phyloP scores from a whole-genome alignment of 2,113 vertebrate species.

The Ictidomys tridecemlineatus region DNA sequence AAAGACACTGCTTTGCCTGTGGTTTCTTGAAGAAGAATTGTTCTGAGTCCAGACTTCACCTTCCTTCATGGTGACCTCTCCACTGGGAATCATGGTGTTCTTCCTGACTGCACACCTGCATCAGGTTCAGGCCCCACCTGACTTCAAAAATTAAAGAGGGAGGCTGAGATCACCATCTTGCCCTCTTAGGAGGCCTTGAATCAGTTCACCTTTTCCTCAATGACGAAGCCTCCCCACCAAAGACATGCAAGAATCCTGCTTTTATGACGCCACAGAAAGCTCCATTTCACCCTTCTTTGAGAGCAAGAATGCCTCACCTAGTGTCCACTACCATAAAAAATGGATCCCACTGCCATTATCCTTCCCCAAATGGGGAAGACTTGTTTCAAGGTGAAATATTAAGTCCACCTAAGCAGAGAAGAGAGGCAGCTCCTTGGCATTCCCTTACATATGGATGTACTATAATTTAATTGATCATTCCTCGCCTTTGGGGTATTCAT shows the following conservation, averaged over 20 bases:
- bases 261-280: slow-evolving; percentile 28
- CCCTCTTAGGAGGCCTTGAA: not conserved
- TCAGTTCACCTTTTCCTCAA: not conserved
- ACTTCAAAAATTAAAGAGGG: not conserved
- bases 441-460: slow-evolving; percentile 46
- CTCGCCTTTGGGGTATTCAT: slow-evolving; percentile 60
- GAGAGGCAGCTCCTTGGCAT: not conserved
- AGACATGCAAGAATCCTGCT: not conserved
- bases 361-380: not conserved
- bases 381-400: slow-evolving; percentile 67
- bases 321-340: slow-evolving; percentile 41
- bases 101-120: not conserved
- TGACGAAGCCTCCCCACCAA: not conserved
- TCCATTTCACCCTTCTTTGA: slow-evolving; percentile 3
- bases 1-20: not conserved
- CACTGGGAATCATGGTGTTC: not conserved
- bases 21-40: not conserved
- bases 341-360: not conserved
- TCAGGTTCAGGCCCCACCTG: not conserved
- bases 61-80: not conserved
- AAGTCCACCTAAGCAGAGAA: slow-evolving; percentile 10
- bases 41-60: not conserved
- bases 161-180: too few relatives aligned
- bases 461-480: slow-evolving; percentile 56
- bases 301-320: not conserved